phyloP scores from a whole-genome alignment of 2,797 vertebrate genomes.

The Eulemur mongoz region DNA sequence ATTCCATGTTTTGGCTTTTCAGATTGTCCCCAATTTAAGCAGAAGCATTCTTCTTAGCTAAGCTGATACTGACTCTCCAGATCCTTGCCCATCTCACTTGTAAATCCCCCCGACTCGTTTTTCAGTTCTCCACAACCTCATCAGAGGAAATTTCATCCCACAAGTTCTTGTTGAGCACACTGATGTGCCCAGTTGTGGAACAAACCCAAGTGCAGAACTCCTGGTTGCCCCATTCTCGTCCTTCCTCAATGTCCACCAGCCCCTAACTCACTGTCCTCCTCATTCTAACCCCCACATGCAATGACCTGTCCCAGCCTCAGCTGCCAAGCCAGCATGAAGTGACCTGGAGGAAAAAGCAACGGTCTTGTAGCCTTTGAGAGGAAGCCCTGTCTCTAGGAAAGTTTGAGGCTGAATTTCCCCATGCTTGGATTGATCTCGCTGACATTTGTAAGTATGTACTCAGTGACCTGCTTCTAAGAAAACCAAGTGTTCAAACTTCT shows the following conservation, averaged over 20 bases:
- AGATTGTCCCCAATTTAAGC: not conserved
- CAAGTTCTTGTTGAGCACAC: rapidly evolving
- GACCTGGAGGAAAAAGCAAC: not conserved
- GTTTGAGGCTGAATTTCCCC: not conserved
- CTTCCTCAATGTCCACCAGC: not conserved
- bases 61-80: not conserved
- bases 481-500: not conserved
- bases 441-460: not conserved
- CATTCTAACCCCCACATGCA: rapidly evolving
- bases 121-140: not conserved
- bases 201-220: rapidly evolving
- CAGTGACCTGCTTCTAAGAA: not conserved
- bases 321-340: not conserved
- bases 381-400: not conserved
- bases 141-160: not conserved
- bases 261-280: not conserved
- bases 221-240: rapidly evolving
- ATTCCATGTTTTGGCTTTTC: not conserved
- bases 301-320: not conserved
- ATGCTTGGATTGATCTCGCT: not conserved
- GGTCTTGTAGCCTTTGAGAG: not conserved
- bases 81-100: not conserved
- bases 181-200: too few species aligned
- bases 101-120: not conserved
- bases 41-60: not conserved